A percentile compares a stretch with the other conserved stretches of the same genome.
Conservation (phyloP, 1,140 invertebrate species). For the Asobara japonica region DNA sequence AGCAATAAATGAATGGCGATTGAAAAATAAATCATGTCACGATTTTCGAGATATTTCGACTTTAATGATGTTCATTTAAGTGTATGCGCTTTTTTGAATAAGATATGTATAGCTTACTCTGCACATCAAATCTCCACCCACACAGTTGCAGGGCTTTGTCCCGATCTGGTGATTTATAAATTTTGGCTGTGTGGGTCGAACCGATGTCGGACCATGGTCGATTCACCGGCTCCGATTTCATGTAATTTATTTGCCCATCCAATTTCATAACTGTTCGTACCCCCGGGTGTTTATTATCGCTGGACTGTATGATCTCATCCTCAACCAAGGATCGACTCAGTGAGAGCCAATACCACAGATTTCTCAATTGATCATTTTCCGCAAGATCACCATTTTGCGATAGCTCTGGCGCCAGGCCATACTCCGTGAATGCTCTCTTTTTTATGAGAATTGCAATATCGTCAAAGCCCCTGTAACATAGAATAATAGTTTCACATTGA, state of each 20-base stretch:
- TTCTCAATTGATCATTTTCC: slow-evolving; percentile 72
- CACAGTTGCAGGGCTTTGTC: slow-evolving; percentile 84
- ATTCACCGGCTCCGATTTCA: slow-evolving; percentile 59
- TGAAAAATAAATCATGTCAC: no score
- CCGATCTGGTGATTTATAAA: slow-evolving; percentile 77
- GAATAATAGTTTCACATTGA: no score
- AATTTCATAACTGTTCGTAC: slow-evolving; percentile 68
- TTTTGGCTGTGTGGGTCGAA: slow-evolving; percentile 58
- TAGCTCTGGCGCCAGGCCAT: slow-evolving; percentile 75
- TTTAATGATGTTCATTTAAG: no score
- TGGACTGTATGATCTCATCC: slow-evolving; percentile 71
- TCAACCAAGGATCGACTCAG: slow-evolving; percentile 77
- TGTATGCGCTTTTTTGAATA: no score
- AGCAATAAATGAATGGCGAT: no score
- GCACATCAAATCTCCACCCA: slow-evolving; percentile 83
- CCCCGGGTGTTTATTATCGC: slow-evolving; percentile 75
- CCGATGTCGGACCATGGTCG: slow-evolving; percentile 62
- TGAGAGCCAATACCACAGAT: slow-evolving; percentile 80
- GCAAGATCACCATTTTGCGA: slow-evolving; percentile 74
- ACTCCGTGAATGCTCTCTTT: slow-evolving; percentile 75
- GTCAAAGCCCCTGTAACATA: slow-evolving; percentile 65
- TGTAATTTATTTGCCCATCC: slow-evolving; percentile 53
- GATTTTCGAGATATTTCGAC: no score
- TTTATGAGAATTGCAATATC: slow-evolving; percentile 83
- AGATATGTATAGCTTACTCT: no score